A percentile compares a stretch with the other conserved stretches of the same genome.
Evolutionary conservation across 2,113 vertebrate genomes (phyloP).

Genomic region (Cryptoleucopteryx plumbea): DNA sequence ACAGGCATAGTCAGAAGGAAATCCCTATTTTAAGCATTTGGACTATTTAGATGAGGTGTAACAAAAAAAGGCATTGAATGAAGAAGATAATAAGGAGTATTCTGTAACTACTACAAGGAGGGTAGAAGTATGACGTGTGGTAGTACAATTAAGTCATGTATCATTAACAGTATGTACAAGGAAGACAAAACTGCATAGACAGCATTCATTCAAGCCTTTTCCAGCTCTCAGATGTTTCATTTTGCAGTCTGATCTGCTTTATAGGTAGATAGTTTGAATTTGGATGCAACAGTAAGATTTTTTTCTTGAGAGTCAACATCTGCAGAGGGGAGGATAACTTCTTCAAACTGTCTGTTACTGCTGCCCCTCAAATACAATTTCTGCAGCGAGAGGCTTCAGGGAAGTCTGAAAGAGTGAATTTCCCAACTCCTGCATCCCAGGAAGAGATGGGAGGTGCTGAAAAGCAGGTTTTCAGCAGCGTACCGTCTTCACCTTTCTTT

Average conservation of each 20-base stretch:
- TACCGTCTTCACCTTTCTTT: neutral
- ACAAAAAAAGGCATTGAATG: neutral
- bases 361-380: neutral
- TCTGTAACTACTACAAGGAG: neutral
- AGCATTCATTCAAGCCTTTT: neutral
- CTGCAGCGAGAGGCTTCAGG: neutral
- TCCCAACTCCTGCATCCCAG: neutral
- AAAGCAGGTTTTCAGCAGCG: neutral
- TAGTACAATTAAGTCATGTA: neutral
- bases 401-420: neutral
- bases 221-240: neutral
- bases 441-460: neutral
- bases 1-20: neutral
- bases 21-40: neutral
- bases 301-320: neutral
- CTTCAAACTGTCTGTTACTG: neutral
- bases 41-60: neutral
- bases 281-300: neutral
- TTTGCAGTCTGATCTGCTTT: neutral
- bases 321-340: neutral
- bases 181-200: neutral
- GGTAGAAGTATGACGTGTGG: neutral
- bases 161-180: neutral
- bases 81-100: neutral
- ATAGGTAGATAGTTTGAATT: neutral